Base-by-base conservation (phyloP, 92 coral and sea anemone genomes). In the Porites evermanni region DNA sequence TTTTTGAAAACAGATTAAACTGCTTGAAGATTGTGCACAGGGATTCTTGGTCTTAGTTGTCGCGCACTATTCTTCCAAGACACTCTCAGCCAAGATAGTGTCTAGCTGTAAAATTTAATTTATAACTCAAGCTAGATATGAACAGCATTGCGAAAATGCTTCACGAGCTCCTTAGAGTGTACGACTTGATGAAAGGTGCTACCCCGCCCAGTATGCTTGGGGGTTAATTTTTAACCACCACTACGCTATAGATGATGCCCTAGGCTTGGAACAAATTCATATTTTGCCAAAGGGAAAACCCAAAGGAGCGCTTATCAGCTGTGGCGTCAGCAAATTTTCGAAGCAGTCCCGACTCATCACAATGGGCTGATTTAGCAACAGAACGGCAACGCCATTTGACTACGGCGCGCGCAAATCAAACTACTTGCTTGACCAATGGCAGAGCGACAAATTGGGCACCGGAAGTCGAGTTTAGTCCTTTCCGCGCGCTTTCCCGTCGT, bases 51-150 rank as follows among this genome's bases (percentile, higher is more conserved):
- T 93, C 92, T 81, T 75, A 77, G 24, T 85, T 90, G 84, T 88
- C 91, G 16, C 87, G 89, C 52, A 23, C 70, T 53, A 64, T 86
- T 64, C 89, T 92, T 20, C 84, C 95, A 38, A 38, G 6, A 38
- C 47, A 38, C 7, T 38, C 0, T 38, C 47, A 38, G 47, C 47
- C 47, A 38, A 3, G 32, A 29, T 29, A 29, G 89, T 91, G 88
- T 88, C 92, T 26, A 87, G 64, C 72, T 90, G 74, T n/a, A 87
- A 77, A 79, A 87, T 93, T 84, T 93, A 91, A n/a, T 87, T 84
- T 38, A 72, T 86, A 90, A 63, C 84, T 84, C 19, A 93, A 52
- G 74, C 32, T 29, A 29, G 32, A 85, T 88, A 60, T 87, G 91
- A 19, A 87, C 94, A 44, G 92, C 92, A 65, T 85, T 79, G 53